phyloP scores from a whole-genome alignment of 1,140 invertebrate genomes.

The Elymnias hypermnestra region DNA sequence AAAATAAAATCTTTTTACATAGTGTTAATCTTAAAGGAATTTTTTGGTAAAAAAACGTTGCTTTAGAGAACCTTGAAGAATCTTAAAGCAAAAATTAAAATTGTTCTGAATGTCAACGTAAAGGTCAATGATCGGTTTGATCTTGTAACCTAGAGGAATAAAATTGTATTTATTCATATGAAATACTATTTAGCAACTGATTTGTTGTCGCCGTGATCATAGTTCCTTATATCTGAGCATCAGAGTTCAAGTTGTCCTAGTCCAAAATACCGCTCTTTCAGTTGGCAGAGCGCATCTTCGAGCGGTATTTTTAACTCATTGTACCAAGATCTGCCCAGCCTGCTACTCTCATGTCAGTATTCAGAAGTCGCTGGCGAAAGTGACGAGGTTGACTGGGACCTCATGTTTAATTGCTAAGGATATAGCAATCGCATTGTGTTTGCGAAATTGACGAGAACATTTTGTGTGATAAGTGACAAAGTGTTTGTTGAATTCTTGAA shows the following conservation, averaged over 20 bases:
- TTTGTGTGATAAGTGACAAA: constrained; percentile 14
- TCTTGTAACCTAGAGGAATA: constrained; percentile 20
- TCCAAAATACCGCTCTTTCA: constrained; percentile 40
- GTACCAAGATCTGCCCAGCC: constrained; percentile 58
- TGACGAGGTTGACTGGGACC: constrained; percentile 31
- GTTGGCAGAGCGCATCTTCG: constrained; percentile 72
- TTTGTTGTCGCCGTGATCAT: not conserved
- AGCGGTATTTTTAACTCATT: constrained; percentile 75
- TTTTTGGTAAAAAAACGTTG: too few relatives aligned
- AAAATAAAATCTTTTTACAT: too few relatives aligned
- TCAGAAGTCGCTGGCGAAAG: constrained; percentile 56
- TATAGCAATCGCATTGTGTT: too few relatives aligned
- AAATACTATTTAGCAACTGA: constrained; percentile 11
- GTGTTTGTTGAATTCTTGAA: too few relatives aligned
- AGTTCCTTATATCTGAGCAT: constrained; percentile 47
- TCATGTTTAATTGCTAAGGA: constrained; percentile 11
- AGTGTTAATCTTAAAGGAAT: too few relatives aligned
- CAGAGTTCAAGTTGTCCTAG: constrained; percentile 64
- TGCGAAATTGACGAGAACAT: too few relatives aligned
- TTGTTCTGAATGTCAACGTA: constrained; percentile 25
- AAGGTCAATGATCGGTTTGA: constrained; percentile 31
- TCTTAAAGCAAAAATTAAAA: constrained; percentile 8
- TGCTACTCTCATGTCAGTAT: constrained; percentile 57
- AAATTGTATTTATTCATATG: constrained; percentile 14
- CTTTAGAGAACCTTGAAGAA: not conserved